Evolutionary conservation across 1,140 invertebrate genomes (phyloP), one percentile per base, ranked within the genome.

Genomic region (Temnothorax longispinosus): DNA sequence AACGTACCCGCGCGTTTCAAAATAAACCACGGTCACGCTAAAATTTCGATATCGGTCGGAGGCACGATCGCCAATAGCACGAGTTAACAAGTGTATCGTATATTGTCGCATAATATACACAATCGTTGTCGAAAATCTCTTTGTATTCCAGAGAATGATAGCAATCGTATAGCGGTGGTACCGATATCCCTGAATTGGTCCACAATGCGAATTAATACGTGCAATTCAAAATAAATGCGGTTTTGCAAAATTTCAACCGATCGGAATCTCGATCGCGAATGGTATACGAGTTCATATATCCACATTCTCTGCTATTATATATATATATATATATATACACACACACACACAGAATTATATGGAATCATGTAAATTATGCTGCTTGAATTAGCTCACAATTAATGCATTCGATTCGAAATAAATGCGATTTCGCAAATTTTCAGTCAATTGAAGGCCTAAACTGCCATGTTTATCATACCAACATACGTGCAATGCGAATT

Each of bases 21-120:
- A 84, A 84, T 35, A 60, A 84, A 84, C 44, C 41, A 54, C 80
- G 80, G 41, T 60, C 80, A 56, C 41, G 50, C 41, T 21, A 50
- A 75, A 84, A 60, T 84, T 50, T 75, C 69, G 18, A 50, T 58
- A 82, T 10, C 78, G 52, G 21, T 58, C 52, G 52, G 52, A 72
- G 52, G 67, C 52, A 74, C 38, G 67, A 15, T 58, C 38, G 35
- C 77, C n/a, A 18, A 35, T 54, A 8, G 35, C 62, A 38, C 38
- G 69, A 75, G 41, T 84, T 84, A 47, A 75, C 54, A 18, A 32
- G 27, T 35, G n/a, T 38, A 69, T 74, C 38, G 21, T 71, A 8
- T 21, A 35, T n/a, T 11, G n/a, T 47, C 41, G 38, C 44, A 4
- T 27, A 21, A 84, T 82, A 47, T 15, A 27, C 21, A n/a, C 52